Base-by-base conservation (phyloP, 2,888 invertebrate species). In the Trachelus iudaicus region DNA sequence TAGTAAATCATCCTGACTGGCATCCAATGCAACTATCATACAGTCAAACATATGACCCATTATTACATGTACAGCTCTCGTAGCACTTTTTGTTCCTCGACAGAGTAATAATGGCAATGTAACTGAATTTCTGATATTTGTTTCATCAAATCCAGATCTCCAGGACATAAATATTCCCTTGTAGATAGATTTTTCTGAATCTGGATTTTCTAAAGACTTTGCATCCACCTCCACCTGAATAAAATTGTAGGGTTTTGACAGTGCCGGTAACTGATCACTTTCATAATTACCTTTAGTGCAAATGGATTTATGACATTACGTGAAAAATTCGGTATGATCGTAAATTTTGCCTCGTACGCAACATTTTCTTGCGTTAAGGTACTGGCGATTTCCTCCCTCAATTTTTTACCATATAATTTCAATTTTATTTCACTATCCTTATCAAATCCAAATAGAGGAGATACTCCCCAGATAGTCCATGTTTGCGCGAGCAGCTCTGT, bases 11-110 rank as follows among this genome's bases (percentile, higher is more conserved):
- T 88, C 85, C 12, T 87, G 83, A 9, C 79, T 85, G 3, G 85
- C 81, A 6, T 87, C 79, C 56, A 91, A 71, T 11, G 84, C 69
- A 34, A 88, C 81, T 37, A 91, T 81, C 37, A 84, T 83, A 40
- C 91, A 91, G 78, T 91, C 91, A 80, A 92, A 92, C 86, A 91
- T 88, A 34, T 83, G 86, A 34, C 80, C 76, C 37, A 92, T 79
- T 9, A 85, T 83, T n/a, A 77, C 73, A 77, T 91, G 89, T 11
- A 91, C 89, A 4, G 85, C 84, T 9, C 83, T 81, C 76, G 87
- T 89, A 15, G 87, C 83, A 69, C 77, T 86, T 40, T 77, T 77
- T 11, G 86, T 87, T n/a, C 92, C 91, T 77, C 88, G 84, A 77
- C 90, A 91, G 4, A 92, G 78, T 11, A 91, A 76, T 71, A 92